These are phyloP conservation scores for Conus canariensis DNA, from an alignment of 2,888 invertebrate species.

Conservation along the genomic window DNA sequence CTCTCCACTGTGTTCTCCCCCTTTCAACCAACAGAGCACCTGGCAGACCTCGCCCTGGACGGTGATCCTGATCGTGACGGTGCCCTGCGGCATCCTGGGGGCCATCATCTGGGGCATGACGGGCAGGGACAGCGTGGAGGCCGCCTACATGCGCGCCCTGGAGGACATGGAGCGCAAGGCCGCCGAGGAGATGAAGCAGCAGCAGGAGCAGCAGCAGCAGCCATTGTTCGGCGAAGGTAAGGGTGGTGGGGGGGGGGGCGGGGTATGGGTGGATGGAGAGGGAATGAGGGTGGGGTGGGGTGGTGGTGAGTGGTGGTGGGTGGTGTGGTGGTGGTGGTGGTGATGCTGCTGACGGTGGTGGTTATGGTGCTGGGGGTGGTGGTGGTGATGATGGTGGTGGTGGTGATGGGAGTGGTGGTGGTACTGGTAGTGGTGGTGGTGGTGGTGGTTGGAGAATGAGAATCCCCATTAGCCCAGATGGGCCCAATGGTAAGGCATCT, in stretches of 20 bases:
- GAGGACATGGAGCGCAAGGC: conserved; percentile 13
- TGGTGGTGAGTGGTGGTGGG: background rate
- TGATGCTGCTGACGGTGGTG: no score
- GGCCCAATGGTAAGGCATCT: no score
- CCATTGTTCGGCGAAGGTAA: background rate
- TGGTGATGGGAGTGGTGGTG: no score
- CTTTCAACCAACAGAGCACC: background rate
- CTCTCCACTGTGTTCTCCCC: background rate
- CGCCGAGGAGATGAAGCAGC: conserved; percentile 21
- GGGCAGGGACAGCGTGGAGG: background rate
- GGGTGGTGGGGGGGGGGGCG: no score
- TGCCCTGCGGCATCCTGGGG: background rate
- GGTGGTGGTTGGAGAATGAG: no score
- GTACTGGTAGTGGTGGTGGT: no score
- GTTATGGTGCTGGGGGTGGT: no score
- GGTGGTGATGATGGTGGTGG: no score
- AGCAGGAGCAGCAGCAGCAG: no score
- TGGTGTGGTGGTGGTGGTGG: no score
- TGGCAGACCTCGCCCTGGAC: background rate
- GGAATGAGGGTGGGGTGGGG: background rate
- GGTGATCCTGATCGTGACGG: background rate
- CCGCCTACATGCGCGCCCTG: background rate
- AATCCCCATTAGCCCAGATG: no score
- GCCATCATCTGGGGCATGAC: background rate
- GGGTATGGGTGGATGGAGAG: background rate